Evolutionary conservation across 2,888 invertebrate species (phyloP).

Genomic region (Clusia tigrina): DNA sequence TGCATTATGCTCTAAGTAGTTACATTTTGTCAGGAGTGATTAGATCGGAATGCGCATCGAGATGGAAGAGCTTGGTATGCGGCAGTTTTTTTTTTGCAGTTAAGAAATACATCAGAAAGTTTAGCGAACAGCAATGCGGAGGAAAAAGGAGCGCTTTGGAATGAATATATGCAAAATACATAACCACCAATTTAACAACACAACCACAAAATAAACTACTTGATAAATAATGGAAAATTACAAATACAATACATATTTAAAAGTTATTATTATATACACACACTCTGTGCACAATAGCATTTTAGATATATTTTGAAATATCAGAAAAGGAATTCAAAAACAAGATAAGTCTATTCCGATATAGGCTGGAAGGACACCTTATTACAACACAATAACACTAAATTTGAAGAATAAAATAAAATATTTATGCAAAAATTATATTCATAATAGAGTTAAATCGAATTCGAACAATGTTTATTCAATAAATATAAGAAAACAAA

Average conservation of each 20-base stretch:
- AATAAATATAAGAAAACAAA: constrained; percentile 33
- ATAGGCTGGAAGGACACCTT: too few relatives aligned
- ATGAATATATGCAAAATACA: background rate
- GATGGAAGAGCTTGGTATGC: constrained; percentile 2
- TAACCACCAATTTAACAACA: constrained; percentile 5
- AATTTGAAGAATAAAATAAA: background rate
- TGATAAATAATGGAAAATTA: background rate
- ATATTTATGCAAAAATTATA: background rate
- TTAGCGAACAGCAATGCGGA: background rate
- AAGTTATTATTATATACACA: too few relatives aligned
- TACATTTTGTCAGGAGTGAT: too few relatives aligned
- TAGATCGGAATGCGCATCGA: background rate
- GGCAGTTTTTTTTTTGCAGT: background rate
- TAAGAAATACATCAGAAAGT: background rate
- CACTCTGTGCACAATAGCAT: too few relatives aligned
- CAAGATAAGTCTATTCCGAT: background rate
- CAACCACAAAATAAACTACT: constrained; percentile 24
- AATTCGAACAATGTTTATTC: background rate
- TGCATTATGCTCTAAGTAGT: constrained; percentile 79
- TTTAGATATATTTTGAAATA: too few relatives aligned
- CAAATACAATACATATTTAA: too few relatives aligned
- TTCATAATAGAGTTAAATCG: too few relatives aligned
- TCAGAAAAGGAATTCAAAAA: background rate
- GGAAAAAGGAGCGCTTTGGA: background rate
- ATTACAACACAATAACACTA: background rate